Conservation (phyloP, 64 coral and sea anemone genomes). For the Dendrophyllia cribrosa region DNA sequence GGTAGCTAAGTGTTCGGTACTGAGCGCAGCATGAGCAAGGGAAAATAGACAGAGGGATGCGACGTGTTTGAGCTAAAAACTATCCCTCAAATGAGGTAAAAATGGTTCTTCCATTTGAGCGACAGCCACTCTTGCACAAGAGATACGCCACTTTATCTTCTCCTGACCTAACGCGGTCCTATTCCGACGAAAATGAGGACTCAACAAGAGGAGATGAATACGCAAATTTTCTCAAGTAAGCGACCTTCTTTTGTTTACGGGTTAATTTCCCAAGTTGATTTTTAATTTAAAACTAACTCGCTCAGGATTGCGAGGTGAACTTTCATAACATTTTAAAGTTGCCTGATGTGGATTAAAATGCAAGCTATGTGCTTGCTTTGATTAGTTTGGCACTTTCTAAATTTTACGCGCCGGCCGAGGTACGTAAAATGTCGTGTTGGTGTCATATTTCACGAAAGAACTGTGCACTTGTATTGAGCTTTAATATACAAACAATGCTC, state of each 20-base stretch:
- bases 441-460: no score
- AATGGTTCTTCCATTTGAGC: conserved; percentile 98
- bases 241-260: neutral
- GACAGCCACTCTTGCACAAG: conserved; percentile 93
- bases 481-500: no score
- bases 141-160: conserved; percentile 76
- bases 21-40: neutral
- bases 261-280: neutral
- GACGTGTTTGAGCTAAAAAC: neutral
- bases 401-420: no score
- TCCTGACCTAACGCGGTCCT: conserved; percentile 20
- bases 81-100: neutral
- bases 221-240: conserved; percentile 89
- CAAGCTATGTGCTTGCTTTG: no score
- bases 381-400: no score
- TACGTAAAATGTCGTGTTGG: no score
- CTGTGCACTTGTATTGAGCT: no score
- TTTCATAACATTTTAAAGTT: neutral
- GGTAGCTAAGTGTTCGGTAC: neutral
- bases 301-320: neutral
- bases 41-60: neutral
- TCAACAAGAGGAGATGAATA: conserved; percentile 81
- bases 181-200: neutral
- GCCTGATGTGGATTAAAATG: no score
- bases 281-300: neutral